Percentiles rank a stretch among this genome's conserved stretches.
phyloP scores from a whole-genome alignment of 92 coral and sea anemone genomes.

The Epizoanthus stellaris region DNA sequence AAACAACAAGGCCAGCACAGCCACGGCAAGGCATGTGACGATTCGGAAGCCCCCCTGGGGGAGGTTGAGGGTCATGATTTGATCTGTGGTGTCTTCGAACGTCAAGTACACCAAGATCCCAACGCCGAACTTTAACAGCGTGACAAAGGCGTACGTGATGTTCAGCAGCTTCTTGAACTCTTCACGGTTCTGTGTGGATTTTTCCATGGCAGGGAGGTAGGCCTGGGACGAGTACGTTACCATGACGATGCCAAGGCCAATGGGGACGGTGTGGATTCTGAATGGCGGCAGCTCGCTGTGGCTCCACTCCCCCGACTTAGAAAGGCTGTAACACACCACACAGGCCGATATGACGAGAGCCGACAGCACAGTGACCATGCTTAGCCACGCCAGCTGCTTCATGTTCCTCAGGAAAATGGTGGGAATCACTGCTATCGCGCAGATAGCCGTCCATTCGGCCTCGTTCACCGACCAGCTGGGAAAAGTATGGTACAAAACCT shows the following conservation, averaged over 20 bases:
- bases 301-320: slow-evolving; percentile 57
- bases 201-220: slow-evolving; percentile 64
- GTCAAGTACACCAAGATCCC: slow-evolving; percentile 61
- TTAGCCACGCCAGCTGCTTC: slow-evolving; percentile 67
- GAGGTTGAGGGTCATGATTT: slow-evolving; percentile 59
- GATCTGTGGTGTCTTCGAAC: slow-evolving; percentile 59
- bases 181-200: slow-evolving; percentile 53
- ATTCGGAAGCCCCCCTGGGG: slow-evolving; percentile 63
- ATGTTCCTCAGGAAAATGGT: slow-evolving; percentile 58
- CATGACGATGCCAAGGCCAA: slow-evolving; percentile 69
- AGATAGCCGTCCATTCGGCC: slow-evolving; percentile 66
- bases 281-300: slow-evolving; percentile 56
- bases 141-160: slow-evolving; percentile 65
- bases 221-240: slow-evolving; percentile 68
- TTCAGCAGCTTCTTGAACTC: slow-evolving; percentile 61
- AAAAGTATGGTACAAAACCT: slow-evolving; percentile 62
- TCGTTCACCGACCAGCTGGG: slow-evolving; percentile 55
- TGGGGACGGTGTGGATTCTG: slow-evolving; percentile 63
- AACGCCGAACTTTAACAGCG: slow-evolving; percentile 62
- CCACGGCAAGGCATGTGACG: slow-evolving; percentile 58
- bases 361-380: slow-evolving; percentile 62
- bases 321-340: slow-evolving; percentile 59
- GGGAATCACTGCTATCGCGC: slow-evolving; percentile 55
- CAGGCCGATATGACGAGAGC: slow-evolving; percentile 55
- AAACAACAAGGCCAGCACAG: slow-evolving; percentile 55